Percentiles rank a stretch among this genome's conserved stretches.
These are phyloP conservation scores for Pinctada fucata DNA, from an alignment of 2,888 invertebrate genomes.

Conservation along the genomic window DNA sequence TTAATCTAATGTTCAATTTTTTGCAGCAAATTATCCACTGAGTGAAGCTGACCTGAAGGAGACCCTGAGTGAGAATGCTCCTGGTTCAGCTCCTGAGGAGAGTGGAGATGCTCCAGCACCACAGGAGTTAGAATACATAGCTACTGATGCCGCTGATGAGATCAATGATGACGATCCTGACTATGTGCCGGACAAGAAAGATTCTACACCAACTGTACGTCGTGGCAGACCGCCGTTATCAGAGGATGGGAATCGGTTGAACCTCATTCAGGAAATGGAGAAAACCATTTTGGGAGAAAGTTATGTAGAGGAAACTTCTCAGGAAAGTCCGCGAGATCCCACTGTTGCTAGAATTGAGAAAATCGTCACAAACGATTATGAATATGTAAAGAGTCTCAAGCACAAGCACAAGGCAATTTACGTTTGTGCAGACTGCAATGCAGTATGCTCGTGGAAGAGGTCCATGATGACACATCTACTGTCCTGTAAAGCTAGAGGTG, in stretches of 20 bases:
- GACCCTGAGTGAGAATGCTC: too few species aligned
- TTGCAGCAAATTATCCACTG: conserved; percentile 21
- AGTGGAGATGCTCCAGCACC: neutral
- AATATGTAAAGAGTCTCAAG: conserved; percentile 18
- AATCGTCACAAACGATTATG: conserved; percentile 16
- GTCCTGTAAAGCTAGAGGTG: conserved; percentile 12
- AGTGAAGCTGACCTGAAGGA: neutral
- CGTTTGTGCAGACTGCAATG: conserved; percentile 18
- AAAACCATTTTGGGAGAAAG: neutral
- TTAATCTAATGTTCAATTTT: neutral
- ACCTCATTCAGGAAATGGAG: neutral
- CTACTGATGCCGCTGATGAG: neutral
- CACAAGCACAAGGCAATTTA: conserved; percentile 10
- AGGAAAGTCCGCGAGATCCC: neutral
- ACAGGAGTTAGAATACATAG: neutral
- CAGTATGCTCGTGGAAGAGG: conserved; percentile 20
- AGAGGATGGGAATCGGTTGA: neutral
- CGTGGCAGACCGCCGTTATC: neutral
- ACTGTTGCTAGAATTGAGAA: conserved; percentile 16
- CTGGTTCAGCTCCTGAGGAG: neutral
- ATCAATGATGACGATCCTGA: conserved; percentile 8
- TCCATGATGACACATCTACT: conserved; percentile 27
- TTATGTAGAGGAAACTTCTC: neutral
- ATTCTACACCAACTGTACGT: neutral
- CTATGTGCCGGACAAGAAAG: neutral